A percentile compares a stretch with the other conserved stretches of the same genome.
These are phyloP conservation scores for Spodoptera picta DNA, from an alignment of 2,888 invertebrate genomes.

Conservation along the genomic window DNA sequence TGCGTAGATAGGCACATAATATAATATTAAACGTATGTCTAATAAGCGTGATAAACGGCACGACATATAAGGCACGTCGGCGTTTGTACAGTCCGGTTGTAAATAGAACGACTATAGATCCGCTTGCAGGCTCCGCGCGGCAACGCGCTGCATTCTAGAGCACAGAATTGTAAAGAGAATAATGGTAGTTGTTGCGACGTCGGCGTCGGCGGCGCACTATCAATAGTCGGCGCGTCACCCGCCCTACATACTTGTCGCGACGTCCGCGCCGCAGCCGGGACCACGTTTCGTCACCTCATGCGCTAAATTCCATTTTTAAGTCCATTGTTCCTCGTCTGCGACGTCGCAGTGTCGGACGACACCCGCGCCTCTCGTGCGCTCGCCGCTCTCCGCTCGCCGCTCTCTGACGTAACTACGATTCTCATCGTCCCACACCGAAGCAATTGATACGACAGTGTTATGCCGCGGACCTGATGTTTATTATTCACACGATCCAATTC, in stretches of 20 bases:
- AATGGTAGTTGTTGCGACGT: constrained; percentile 56
- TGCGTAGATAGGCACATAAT: constrained; percentile 15
- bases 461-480: constrained; percentile 73
- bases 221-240: constrained; percentile 80
- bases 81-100: constrained; percentile 43
- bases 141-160: constrained; percentile 62
- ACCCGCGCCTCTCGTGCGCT: constrained; percentile 47
- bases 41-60: constrained; percentile 48
- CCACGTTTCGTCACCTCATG: constrained; percentile 78
- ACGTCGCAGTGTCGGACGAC: constrained; percentile 51
- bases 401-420: constrained; percentile 64
- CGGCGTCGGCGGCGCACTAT: constrained; percentile 67
- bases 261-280: constrained; percentile 69
- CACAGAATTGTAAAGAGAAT: constrained; percentile 61
- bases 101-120: constrained; percentile 52
- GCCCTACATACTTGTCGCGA: constrained; percentile 79
- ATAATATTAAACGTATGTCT: constrained; percentile 27
- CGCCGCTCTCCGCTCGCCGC: constrained; percentile 45
- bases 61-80: constrained; percentile 35
- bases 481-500: constrained; percentile 81
- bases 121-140: constrained; percentile 57
- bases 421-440: constrained; percentile 65
- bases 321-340: constrained; percentile 70
- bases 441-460: constrained; percentile 67
- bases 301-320: constrained; percentile 78